phyloP scores from a whole-genome alignment of 2,888 invertebrate species.

The Chelonus formosanus region DNA sequence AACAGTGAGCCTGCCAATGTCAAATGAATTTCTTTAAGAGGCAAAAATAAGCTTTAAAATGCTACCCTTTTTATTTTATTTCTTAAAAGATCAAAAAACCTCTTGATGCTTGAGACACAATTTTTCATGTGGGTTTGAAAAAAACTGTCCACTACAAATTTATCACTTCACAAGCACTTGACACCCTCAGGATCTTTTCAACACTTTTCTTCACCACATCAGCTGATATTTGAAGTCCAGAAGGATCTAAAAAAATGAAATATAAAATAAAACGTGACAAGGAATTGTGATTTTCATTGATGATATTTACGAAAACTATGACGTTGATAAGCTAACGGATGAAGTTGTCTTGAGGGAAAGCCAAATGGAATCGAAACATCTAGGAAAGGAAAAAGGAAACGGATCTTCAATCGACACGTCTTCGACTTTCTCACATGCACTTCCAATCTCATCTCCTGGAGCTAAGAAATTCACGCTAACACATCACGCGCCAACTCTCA shows the following conservation, averaged over 20 bases:
- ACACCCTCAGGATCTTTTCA: no score
- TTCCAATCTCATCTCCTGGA: background rate
- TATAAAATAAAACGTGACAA: constrained; percentile 3
- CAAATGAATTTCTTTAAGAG: no score
- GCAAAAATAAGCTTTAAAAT: no score
- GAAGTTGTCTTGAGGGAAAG: constrained; percentile 1
- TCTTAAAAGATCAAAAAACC: no score
- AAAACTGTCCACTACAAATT: no score
- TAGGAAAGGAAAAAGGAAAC: constrained; percentile 9
- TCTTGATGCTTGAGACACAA: no score
- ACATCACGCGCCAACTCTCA: constrained; percentile 12
- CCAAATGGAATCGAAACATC: constrained; percentile 12
- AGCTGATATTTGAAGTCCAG: no score
- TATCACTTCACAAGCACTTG: no score
- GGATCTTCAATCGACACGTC: constrained; percentile 17
- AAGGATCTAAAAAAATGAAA: background rate
- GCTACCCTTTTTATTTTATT: no score
- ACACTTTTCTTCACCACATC: no score
- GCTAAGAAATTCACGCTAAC: background rate
- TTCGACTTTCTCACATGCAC: constrained; percentile 2
- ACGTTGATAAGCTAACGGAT: constrained; percentile 7
- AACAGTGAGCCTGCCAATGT: no score
- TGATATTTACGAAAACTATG: background rate
- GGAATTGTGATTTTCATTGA: constrained; percentile 9
- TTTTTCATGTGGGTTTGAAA: no score